A percentile compares a stretch with the other conserved stretches of the same genome.
phyloP scores from a whole-genome alignment of 2,797 vertebrate genomes.

The Heliangelus exortis region DNA sequence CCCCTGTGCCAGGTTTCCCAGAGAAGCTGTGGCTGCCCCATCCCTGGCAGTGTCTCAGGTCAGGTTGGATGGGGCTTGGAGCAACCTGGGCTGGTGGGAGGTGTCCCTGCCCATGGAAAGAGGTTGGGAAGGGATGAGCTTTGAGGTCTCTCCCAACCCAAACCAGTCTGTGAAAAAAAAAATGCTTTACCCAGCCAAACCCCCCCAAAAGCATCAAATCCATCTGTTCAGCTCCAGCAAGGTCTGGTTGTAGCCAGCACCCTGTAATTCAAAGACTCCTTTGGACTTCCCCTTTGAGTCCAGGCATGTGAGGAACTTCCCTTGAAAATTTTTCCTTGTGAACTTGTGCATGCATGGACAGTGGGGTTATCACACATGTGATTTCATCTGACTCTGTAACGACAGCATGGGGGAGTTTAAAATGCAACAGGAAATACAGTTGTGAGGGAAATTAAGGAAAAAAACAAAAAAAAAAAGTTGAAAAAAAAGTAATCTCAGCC shows the following conservation, averaged over 20 bases:
- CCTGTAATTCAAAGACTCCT: conserved; percentile 24
- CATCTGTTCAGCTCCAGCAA: not conserved
- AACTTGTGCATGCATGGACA: not conserved
- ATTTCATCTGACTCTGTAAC: conserved; percentile 60
- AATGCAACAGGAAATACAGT: conserved; percentile 50
- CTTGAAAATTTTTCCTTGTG: conserved; percentile 17
- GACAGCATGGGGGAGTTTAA: conserved; percentile 42
- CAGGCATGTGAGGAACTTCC: not conserved
- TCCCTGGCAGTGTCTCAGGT: too few species aligned
- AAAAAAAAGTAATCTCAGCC: not conserved
- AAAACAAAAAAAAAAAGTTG: not conserved
- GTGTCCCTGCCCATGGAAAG: too few species aligned
- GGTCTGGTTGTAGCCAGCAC: not conserved
- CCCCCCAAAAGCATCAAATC: not conserved
- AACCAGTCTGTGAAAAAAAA: not conserved
- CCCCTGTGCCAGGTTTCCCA: too few species aligned
- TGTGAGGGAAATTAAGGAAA: not conserved
- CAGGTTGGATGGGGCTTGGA: too few species aligned
- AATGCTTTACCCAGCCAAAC: not conserved
- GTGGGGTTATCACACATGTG: conserved; percentile 22
- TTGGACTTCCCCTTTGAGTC: conserved; percentile 24
- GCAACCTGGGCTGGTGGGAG: too few species aligned
- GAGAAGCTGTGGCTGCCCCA: too few species aligned
- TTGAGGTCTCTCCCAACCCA: too few species aligned
- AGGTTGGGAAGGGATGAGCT: too few species aligned